Evolutionary conservation across 53 echinoderm and acorn worm genomes (phyloP), one percentile per base, ranked within the genome.

Genomic region (Luidia sarsii): DNA sequence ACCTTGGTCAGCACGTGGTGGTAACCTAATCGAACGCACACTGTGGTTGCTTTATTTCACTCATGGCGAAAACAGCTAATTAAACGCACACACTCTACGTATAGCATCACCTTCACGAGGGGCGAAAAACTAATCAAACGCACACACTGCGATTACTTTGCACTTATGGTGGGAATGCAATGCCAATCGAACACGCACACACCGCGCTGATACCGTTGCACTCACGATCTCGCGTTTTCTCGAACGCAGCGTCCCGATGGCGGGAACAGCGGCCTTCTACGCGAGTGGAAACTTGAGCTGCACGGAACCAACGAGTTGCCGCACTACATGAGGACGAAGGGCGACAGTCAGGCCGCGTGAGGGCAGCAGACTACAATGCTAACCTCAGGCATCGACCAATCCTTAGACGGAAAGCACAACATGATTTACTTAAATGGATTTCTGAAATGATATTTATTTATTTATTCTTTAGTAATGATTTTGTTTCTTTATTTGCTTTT

Each of bases 241-340:
- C 34, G 1, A 19, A 16, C 56, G 24, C 64, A 80, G 80, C 38
- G 64, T 22, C 21, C 23, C 2, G 3, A 27, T 15, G 35, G 18
- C 28, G 49, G 14, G 10, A 21, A 86, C 33, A 46, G 20, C 10
- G 86, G 86, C 0, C 19, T 28, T 29, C 32, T 86, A 38, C 65
- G 45, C 3, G 54, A 75, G 23, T 86, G 86, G 86, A 56, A 57
- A n/a, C 29, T 86, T 20, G 86, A 66, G 7, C 77, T 86, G 3
- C 86, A 66, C n/a, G 86, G 86, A 35, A 86, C 77, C 45, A 86
- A 35, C 23, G 24, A 57, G 31, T 23, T 65, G 21, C 86, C 86
- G 9, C 19, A 79, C n/a, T 52, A 67, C 7, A 45, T 67, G 34
- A 6, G 41, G 6, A 41, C n/a, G n/a, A n/a, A n/a, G n/a, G n/a